Evolutionary conservation across 2,888 invertebrate species (phyloP).

Genomic region (Zygogramma bicolorata): DNA sequence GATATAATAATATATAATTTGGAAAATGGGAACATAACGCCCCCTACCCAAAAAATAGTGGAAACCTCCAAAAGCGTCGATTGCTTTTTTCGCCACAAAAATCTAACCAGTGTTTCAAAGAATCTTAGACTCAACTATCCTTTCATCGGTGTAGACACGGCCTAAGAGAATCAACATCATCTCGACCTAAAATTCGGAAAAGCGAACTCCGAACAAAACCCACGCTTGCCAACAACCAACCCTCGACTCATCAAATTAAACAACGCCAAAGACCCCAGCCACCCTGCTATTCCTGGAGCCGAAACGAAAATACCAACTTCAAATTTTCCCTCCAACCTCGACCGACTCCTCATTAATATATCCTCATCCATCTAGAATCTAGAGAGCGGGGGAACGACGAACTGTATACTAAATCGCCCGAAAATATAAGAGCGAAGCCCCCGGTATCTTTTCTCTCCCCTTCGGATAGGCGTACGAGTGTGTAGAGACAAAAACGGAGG

Average conservation of each 20-base stretch:
- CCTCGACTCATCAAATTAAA: conserved; percentile 48
- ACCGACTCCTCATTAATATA: conserved; percentile 60
- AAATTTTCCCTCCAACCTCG: conserved; percentile 55
- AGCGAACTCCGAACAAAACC: conserved; percentile 1
- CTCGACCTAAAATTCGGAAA: not conserved
- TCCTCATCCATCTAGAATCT: conserved; percentile 50
- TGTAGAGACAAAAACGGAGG: conserved; percentile 52
- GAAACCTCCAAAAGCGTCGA: too few relatives aligned
- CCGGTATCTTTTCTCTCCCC: conserved; percentile 25
- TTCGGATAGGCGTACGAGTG: conserved; percentile 12
- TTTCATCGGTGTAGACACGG: not conserved
- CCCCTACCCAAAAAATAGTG: too few relatives aligned
- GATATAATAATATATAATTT: too few relatives aligned
- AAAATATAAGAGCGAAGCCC: conserved; percentile 55
- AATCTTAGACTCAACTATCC: too few relatives aligned
- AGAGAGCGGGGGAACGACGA: conserved; percentile 55
- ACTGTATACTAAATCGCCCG: conserved; percentile 61
- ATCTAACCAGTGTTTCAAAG: too few relatives aligned
- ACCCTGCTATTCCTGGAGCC: conserved; percentile 7
- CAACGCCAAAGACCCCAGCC: conserved; percentile 1
- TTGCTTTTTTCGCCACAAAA: too few relatives aligned
- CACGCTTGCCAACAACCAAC: not conserved
- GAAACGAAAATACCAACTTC: conserved; percentile 58
- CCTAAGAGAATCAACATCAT: not conserved
- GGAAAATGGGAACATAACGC: too few relatives aligned